These are phyloP conservation scores for Podarcis lilfordi DNA, from an alignment of 2,797 vertebrate species.

Conservation along the genomic window DNA sequence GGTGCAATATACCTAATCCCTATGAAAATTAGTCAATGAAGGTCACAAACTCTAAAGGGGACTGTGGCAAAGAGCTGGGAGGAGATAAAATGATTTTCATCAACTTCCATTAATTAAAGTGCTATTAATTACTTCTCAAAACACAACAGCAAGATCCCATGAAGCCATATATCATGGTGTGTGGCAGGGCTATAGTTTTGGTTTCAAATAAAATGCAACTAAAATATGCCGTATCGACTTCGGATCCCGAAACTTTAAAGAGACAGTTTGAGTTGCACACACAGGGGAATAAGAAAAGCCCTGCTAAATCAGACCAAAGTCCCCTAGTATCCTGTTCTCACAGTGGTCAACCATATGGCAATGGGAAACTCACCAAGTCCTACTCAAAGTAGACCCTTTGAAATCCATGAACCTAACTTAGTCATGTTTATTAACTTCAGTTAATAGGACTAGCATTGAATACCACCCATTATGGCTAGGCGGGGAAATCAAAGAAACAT, in stretches of 20 bases:
- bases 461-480: too few species aligned
- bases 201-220: not conserved
- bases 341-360: not conserved
- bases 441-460: too few species aligned
- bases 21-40: not conserved
- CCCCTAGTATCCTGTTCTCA: not conserved
- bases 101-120: conserved; percentile 12
- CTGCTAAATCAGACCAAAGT: not conserved
- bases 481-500: too few species aligned
- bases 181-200: not conserved
- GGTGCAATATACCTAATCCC: not conserved
- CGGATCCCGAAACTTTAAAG: not conserved
- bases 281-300: not conserved
- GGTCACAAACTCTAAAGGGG: not conserved
- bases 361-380: not conserved
- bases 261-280: not conserved
- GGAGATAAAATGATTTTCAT: not conserved
- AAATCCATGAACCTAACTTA: too few species aligned
- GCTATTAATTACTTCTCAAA: not conserved
- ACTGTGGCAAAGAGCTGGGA: not conserved
- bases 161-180: not conserved
- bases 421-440: too few species aligned
- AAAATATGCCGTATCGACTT: not conserved
- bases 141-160: not conserved
- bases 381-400: not conserved